Conservation (phyloP, 2,888 invertebrate genomes). For the Morinoia aosen region DNA sequence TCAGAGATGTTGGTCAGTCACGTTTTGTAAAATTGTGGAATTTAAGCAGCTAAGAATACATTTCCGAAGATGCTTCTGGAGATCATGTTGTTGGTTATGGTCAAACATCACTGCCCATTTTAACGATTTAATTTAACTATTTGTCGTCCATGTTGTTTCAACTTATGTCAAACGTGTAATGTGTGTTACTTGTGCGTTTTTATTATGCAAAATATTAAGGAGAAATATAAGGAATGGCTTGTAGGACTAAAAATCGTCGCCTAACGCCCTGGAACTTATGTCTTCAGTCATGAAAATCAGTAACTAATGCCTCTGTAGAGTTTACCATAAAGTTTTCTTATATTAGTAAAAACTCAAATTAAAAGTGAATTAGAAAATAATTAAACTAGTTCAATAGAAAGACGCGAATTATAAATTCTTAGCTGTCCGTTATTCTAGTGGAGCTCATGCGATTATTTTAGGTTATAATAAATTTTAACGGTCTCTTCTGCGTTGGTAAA, state of each 20-base stretch:
- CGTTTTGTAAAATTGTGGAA: background rate
- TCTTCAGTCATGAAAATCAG: background rate
- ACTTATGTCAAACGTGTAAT: background rate
- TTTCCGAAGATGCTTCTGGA: background rate
- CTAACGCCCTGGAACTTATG: background rate
- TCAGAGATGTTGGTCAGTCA: background rate
- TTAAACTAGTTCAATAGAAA: background rate
- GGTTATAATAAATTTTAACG: background rate
- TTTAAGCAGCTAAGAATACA: background rate
- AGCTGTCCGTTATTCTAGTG: background rate
- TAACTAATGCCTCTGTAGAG: background rate
- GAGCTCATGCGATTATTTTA: background rate
- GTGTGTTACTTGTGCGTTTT: background rate
- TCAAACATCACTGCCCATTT: background rate
- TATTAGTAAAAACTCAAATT: background rate
- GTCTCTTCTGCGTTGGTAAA: background rate
- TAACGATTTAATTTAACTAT: background rate
- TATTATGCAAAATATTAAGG: background rate
- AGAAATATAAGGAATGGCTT: background rate
- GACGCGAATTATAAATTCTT: background rate
- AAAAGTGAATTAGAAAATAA: background rate
- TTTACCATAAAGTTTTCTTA: background rate
- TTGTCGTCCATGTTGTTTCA: background rate
- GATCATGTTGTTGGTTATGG: background rate
- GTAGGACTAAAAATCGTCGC: background rate